phyloP scores from a whole-genome alignment of 2,113 vertebrate genomes.

The Monarcha castaneiventris region DNA sequence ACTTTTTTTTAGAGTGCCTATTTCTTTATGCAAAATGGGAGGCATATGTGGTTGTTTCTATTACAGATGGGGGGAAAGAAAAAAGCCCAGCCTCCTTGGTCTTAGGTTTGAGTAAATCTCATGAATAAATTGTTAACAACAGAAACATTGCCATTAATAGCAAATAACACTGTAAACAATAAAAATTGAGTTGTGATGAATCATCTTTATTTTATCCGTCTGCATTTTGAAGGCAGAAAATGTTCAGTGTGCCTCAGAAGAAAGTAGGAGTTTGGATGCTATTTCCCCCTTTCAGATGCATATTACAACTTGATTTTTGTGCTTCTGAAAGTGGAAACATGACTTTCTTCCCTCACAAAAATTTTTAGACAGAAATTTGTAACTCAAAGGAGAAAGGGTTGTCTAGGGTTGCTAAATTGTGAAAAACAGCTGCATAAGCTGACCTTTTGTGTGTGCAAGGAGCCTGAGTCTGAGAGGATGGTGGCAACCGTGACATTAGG shows the following conservation, averaged over 20 bases:
- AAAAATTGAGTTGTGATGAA: not conserved
- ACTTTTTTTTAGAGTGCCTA: not conserved
- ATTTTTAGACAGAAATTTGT: not conserved
- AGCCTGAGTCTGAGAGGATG: not conserved
- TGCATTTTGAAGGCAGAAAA: not conserved
- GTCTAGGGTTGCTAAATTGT: not conserved
- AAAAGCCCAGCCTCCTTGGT: not conserved
- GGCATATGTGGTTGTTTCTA: not conserved
- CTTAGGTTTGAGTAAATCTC: not conserved
- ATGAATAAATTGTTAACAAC: not conserved
- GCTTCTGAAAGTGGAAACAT: not conserved
- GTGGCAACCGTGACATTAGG: not conserved
- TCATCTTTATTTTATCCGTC: not conserved
- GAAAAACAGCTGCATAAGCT: not conserved
- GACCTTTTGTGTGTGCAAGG: not conserved
- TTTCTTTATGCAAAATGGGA: not conserved
- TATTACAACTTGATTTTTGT: not conserved
- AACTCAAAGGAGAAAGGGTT: not conserved
- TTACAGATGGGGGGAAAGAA: not conserved
- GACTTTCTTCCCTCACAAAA: not conserved
- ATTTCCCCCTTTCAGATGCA: not conserved
- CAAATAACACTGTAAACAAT: not conserved
- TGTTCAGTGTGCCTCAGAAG: not conserved
- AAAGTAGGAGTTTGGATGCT: not conserved
- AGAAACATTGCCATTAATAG: not conserved